Conservation (phyloP, 2,888 invertebrate species). For the Mactromeris polynyma region DNA sequence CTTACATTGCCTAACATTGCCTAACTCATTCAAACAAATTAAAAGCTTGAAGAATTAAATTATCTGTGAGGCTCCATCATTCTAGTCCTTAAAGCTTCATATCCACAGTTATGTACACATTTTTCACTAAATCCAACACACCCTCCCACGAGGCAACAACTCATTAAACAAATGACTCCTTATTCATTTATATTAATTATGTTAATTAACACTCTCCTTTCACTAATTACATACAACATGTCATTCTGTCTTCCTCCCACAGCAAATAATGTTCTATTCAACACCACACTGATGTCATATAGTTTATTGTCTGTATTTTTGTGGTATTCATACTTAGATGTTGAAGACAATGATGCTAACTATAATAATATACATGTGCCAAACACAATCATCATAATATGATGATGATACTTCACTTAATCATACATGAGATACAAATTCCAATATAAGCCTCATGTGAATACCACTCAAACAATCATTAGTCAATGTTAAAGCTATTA, state of each 20-base stretch:
- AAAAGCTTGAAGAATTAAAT: no score
- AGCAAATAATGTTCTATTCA: background rate
- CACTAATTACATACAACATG: conserved; percentile 34
- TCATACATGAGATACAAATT: background rate
- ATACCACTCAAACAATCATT: no score
- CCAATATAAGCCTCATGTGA: no score
- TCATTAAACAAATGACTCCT: background rate
- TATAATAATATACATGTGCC: background rate
- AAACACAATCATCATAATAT: background rate
- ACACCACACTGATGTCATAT: background rate
- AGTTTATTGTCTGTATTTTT: background rate
- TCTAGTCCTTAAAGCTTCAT: no score
- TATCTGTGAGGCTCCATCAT: no score
- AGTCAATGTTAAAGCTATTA: no score
- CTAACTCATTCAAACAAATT: no score
- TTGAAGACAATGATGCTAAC: background rate
- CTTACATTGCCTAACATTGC: no score
- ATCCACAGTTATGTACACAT: background rate
- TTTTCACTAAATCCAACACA: background rate
- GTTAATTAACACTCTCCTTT: conserved; percentile 4
- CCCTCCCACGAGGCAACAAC: background rate
- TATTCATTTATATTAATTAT: background rate
- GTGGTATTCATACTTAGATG: background rate
- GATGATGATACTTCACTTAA: background rate
- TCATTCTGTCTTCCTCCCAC: conserved; percentile 19